Conservation (phyloP, 2,113 vertebrate species). For the Neotoma lepida region DNA sequence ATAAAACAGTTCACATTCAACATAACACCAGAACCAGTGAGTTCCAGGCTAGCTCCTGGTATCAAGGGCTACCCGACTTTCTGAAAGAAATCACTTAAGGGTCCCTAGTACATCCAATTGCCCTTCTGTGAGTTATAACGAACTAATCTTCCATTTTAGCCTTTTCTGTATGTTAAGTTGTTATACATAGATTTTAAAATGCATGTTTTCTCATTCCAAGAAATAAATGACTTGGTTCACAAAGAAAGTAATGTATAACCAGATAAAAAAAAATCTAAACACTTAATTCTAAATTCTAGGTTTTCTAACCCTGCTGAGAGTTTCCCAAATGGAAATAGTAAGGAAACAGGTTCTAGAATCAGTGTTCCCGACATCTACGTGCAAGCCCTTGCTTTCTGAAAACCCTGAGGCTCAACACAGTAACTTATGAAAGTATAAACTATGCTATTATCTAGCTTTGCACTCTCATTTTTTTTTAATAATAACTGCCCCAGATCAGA, state of each 20-base stretch:
- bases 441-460: not conserved
- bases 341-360: not conserved
- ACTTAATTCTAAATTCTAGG: not conserved
- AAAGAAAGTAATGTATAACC: not conserved
- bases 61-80: not conserved
- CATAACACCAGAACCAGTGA: not conserved
- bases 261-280: constrained; percentile 15
- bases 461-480: not conserved
- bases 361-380: not conserved
- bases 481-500: not conserved
- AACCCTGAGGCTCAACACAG: not conserved
- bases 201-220: constrained; percentile 21
- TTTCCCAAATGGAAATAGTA: not conserved
- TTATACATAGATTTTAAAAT: constrained; percentile 26
- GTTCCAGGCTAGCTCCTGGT: not conserved
- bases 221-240: constrained; percentile 33
- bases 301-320: constrained; percentile 15
- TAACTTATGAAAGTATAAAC: not conserved
- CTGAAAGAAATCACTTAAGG: not conserved
- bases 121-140: not conserved
- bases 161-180: constrained; percentile 17
- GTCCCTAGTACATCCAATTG: not conserved
- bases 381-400: not conserved
- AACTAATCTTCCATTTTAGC: not conserved
- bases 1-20: constrained; percentile 31